Conservation (phyloP, 2,888 invertebrate genomes). For the Trissolcus brochymenae region DNA sequence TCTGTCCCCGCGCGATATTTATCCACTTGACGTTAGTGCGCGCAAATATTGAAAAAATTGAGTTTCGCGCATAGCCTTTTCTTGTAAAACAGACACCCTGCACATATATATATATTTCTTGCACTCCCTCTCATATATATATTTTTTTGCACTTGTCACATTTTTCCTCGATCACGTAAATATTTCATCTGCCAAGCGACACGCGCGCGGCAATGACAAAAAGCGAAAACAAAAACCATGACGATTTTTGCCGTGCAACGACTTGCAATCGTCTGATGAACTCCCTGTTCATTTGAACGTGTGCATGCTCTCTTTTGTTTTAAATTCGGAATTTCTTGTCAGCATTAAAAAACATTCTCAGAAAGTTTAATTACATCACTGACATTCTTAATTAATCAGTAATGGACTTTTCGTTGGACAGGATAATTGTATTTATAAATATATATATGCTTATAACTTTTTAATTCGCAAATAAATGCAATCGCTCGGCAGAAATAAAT, state of each 20-base stretch:
- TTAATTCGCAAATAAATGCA: no score
- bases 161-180: slow-evolving; percentile 45
- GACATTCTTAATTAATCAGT: no score
- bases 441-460: no score
- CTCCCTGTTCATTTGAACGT: background rate
- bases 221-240: background rate
- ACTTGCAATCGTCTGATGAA: slow-evolving; percentile 15
- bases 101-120: slow-evolving; percentile 38
- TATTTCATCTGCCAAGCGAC: slow-evolving; percentile 34
- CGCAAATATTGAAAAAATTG: slow-evolving; percentile 28
- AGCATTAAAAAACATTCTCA: no score
- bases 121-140: slow-evolving; percentile 39
- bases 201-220: slow-evolving; percentile 6
- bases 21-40: no score
- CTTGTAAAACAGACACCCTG: slow-evolving; percentile 49
- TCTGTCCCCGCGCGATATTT: no score
- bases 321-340: no score
- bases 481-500: no score
- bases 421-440: no score
- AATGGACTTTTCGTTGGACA: no score
- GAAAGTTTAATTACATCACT: no score
- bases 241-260: slow-evolving; percentile 11
- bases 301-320: no score
- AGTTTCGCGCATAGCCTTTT: slow-evolving; percentile 38
- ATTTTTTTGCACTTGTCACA: slow-evolving; percentile 51